Evolutionary conservation across 2,113 vertebrate species (phyloP), one percentile per base, ranked within the genome.

Genomic region (Hemiprocne comata): DNA sequence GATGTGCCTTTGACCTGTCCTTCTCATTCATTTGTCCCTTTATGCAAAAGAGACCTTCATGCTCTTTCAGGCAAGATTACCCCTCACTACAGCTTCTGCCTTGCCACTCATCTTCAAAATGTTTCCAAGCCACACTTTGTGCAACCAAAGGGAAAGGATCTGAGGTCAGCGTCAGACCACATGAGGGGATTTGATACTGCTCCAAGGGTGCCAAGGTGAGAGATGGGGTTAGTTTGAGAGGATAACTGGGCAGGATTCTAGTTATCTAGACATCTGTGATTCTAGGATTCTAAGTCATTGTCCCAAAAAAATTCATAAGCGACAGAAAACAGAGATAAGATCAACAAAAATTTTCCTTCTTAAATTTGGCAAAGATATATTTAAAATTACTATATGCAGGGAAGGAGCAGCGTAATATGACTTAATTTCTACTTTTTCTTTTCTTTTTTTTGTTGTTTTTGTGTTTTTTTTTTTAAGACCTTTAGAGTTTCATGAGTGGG

Each of bases 171-270:
- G 8, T 58, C 71, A 60, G 40, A 84, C 85, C 10, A 31, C 58
- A 38, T 4, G 11, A 74, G 16, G 50, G 61, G 65, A 80, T 83
- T 80, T 87, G 65, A 29, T 36, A 17, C 5, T 72, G 44, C 48
- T 88, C 40, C 11, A 12, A 2, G 7, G 66, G 50, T n/a, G 34
- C 40, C 70, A 62, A 44, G 33, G 74, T 61, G 84, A 93, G 70
- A 69, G 71, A 81, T 7, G 20, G 26, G 92, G 70, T 64, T 42
- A 84, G 26, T 84, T 75, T 94, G 95, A 94, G 78, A 91, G 61
- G 61, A 80, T 61, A 94, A 91, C 8, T 36, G 23, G 40, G 20
- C 62, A 90, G 82, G 87, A 42, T 42, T 42, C 40, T 42, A 42
- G 40, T 42, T 42, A 42, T 42, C 13, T 42, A 42, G 40, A 42